Percentiles rank a stretch among this genome's conserved stretches.
Evolutionary conservation across 2,888 invertebrate species (phyloP).

Genomic region (Notodonta ziczac): DNA sequence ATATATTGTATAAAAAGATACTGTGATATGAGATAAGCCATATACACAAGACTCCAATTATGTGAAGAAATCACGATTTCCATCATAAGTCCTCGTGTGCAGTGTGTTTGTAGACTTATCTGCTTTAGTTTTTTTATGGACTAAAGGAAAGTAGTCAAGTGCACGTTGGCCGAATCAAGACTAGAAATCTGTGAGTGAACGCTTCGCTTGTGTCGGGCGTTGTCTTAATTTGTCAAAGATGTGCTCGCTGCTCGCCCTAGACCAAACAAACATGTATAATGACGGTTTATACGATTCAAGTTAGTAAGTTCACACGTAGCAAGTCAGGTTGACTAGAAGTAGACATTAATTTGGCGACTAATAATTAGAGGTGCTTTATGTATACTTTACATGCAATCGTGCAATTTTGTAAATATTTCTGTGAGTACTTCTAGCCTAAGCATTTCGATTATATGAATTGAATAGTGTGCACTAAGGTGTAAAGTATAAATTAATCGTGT

Average conservation of each 20-base stretch:
- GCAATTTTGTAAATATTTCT: conserved; percentile 66
- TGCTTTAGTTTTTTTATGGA: conserved; percentile 23
- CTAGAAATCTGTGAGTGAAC: conserved; percentile 9
- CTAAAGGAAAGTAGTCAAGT: background rate
- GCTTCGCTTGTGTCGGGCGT: too few species aligned
- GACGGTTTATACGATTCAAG: too few species aligned
- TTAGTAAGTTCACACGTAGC: too few species aligned
- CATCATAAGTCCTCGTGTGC: conserved; percentile 10
- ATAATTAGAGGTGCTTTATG: conserved; percentile 60
- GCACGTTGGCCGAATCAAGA: background rate
- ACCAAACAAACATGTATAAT: too few species aligned
- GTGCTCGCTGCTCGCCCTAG: too few species aligned
- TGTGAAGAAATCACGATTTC: conserved; percentile 5
- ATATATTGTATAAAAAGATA: conserved; percentile 38
- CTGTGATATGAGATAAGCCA: conserved; percentile 65
- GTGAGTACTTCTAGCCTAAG: conserved; percentile 27
- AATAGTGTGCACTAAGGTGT: conserved; percentile 36
- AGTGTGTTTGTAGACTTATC: conserved; percentile 32
- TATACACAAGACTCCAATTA: conserved; percentile 2
- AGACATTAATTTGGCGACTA: conserved; percentile 29
- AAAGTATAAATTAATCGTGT: conserved; percentile 44
- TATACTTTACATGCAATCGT: conserved; percentile 59
- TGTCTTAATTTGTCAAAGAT: too few species aligned
- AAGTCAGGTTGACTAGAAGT: too few species aligned
- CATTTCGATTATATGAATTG: conserved; percentile 33